A percentile compares a stretch with the other conserved stretches of the same genome.
Evolutionary conservation across 2,113 vertebrate species (phyloP).

Genomic region (Tragelaphus scriptus): DNA sequence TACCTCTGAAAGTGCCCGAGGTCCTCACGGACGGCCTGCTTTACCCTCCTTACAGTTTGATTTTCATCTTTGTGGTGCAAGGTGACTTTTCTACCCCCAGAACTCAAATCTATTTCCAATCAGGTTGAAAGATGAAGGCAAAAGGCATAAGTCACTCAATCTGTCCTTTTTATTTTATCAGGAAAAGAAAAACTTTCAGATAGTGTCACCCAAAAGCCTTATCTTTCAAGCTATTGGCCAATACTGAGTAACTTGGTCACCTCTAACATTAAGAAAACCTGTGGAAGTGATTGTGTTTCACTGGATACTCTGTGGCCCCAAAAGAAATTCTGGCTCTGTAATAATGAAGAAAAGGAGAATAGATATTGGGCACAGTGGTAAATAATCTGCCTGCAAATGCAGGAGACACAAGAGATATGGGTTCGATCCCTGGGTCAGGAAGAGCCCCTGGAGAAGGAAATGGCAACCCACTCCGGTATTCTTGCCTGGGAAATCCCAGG

Average conservation of each 20-base stretch:
- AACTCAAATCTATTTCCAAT: not conserved
- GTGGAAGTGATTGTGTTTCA: not conserved
- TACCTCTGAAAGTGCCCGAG: not conserved
- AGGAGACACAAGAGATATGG: not conserved
- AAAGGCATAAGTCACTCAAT: not conserved
- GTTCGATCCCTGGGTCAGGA: not conserved
- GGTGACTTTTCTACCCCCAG: not conserved
- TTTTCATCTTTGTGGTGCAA: not conserved
- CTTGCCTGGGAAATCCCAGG: not conserved
- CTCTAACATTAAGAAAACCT: not conserved
- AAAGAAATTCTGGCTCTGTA: not conserved
- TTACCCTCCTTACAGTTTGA: not conserved
- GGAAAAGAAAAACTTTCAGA: not conserved
- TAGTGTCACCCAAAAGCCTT: not conserved
- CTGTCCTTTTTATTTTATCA: not conserved
- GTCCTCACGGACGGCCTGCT: not conserved
- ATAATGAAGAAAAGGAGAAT: not conserved
- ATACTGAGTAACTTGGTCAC: not conserved
- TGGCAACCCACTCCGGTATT: not conserved
- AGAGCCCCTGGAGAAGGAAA: not conserved
- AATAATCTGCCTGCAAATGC: not conserved
- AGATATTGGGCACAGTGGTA: not conserved
- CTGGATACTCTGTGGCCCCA: not conserved
- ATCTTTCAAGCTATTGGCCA: not conserved
- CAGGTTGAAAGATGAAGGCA: not conserved